phyloP scores from a whole-genome alignment of 2,888 invertebrate genomes.

The Zele albiditarsus region DNA sequence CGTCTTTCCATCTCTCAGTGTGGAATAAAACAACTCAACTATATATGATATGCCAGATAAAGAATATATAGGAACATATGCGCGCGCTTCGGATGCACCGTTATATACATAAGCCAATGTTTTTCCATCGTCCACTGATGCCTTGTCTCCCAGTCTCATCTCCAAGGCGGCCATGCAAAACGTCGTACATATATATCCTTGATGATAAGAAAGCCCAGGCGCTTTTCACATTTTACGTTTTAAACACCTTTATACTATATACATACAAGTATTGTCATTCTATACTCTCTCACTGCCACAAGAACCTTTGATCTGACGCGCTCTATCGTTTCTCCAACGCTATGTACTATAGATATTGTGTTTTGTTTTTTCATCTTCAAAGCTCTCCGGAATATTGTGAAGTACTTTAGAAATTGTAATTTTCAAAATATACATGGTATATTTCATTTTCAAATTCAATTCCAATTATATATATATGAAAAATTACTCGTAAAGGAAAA shows the following conservation, averaged over 20 bases:
- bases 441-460: neutral
- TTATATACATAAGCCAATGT: too few species aligned
- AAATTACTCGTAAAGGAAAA: neutral
- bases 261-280: neutral
- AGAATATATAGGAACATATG: neutral
- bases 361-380: neutral
- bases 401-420: neutral
- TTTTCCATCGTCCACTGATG: constrained; percentile 16
- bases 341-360: neutral
- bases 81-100: neutral
- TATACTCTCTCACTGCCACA: neutral
- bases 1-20: constrained; percentile 24
- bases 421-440: neutral
- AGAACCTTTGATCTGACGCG: neutral
- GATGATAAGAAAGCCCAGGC: neutral
- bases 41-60: constrained; percentile 4
- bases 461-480: neutral
- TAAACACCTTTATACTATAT: neutral
- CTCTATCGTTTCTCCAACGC: constrained; percentile 1
- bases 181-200: neutral
- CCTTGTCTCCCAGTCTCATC: neutral
- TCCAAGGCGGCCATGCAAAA: neutral
- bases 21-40: constrained; percentile 25
- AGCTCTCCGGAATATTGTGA: neutral
- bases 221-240: neutral